Conservation (phyloP, 2,888 invertebrate genomes). For the Sipha maydis region DNA sequence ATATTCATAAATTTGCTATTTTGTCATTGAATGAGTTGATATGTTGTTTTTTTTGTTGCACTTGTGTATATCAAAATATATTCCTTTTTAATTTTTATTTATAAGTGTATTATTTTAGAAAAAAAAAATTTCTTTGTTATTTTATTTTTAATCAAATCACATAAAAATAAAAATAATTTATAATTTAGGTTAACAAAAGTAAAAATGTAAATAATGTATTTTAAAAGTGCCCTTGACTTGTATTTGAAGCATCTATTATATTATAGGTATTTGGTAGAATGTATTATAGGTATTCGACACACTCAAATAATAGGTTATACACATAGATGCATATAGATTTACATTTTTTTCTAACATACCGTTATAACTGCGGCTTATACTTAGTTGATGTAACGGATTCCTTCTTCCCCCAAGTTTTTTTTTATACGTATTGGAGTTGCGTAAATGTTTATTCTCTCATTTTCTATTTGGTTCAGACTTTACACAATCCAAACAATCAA, state of each 20-base stretch:
- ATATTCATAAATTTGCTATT: too few relatives aligned
- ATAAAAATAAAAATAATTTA: neutral
- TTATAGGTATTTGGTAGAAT: neutral
- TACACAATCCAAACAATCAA: conserved; percentile 7
- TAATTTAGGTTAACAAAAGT: neutral
- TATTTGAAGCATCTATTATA: neutral
- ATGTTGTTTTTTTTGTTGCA: too few relatives aligned
- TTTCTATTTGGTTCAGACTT: neutral
- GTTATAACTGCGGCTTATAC: conserved; percentile 31
- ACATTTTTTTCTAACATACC: neutral
- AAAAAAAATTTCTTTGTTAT: too few relatives aligned
- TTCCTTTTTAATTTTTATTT: neutral
- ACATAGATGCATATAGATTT: neutral
- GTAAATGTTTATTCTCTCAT: neutral
- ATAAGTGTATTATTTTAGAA: neutral
- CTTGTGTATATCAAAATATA: neutral
- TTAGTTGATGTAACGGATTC: conserved; percentile 37
- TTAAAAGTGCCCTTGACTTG: neutral
- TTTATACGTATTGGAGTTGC: neutral
- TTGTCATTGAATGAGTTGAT: too few relatives aligned
- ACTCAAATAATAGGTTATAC: neutral
- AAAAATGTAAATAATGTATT: neutral
- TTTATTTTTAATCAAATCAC: too few relatives aligned
- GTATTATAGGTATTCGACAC: neutral
- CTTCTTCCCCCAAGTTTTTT: neutral